A percentile compares a stretch with the other conserved stretches of the same genome.
Conservation (phyloP, 2,113 vertebrate species). For the Bothrops jararaca region DNA sequence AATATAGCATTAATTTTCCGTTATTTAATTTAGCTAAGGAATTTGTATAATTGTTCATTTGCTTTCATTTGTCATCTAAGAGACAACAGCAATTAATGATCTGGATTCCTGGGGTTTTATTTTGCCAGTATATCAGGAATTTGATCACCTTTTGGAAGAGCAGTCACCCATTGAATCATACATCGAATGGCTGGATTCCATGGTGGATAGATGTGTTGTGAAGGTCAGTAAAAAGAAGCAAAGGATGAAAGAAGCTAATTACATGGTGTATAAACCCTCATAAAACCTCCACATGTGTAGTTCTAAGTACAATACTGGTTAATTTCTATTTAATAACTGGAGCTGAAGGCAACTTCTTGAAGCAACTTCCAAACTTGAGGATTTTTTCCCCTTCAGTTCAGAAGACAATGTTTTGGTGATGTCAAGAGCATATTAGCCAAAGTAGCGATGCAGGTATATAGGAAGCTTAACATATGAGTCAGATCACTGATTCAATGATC, state of each 20-base stretch:
- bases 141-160: slow-evolving; percentile 94
- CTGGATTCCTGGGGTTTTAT: slow-evolving; percentile 29
- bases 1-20: neutral
- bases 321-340: neutral
- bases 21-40: neutral
- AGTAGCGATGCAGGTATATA: neutral
- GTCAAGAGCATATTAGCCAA: neutral
- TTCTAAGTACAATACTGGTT: neutral
- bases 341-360: neutral
- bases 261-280: neutral
- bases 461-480: neutral
- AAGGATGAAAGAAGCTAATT: neutral
- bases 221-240: slow-evolving; percentile 78
- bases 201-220: slow-evolving; percentile 97
- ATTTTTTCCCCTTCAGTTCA: neutral
- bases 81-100: slow-evolving; percentile 29
- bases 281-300: neutral
- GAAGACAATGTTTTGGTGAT: neutral
- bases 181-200: slow-evolving; percentile 96
- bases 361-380: neutral
- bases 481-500: neutral
- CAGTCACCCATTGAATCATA: slow-evolving; percentile 97
- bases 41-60: slow-evolving; percentile 9
- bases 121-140: slow-evolving; percentile 92
- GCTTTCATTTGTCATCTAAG: slow-evolving; percentile 8